Base-by-base conservation (phyloP, 2,797 vertebrate species). In the Silurus lanzhouensis region DNA sequence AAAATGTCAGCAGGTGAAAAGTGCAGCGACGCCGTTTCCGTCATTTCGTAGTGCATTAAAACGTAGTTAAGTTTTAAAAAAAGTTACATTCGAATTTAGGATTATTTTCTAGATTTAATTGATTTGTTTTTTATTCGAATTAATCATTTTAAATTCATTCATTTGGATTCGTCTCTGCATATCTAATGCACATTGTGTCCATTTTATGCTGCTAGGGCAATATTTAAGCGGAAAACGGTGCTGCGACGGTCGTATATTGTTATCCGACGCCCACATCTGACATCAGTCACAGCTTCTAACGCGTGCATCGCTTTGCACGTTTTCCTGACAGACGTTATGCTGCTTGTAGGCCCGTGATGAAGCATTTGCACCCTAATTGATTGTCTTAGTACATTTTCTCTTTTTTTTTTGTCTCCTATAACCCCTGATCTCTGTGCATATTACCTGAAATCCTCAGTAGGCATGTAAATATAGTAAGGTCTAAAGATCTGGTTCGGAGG, bases 381-480 rank as follows among this genome's bases (percentile, higher is more conserved):
- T 75, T 55, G 25, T 60, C 17, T 60, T 60, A 27, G 27, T 77
- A 77, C 17, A 31, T 20, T 77, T 77, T 55, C 75, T 60, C 57
- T 15, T 13, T 13, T 25, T 25, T 44, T 6, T 17, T 1, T 63
- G 9, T 70, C 38, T 67, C 0, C 19, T n/a, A 27, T 77, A 31
- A 81, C 13, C 64, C 44, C 9, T 68, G n/a, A 27, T 14, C 20
- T 0, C 55, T 8, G 13, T 38, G 19, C 7, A 52, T 52, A 55
- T 66, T 27, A 67, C 63, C 63, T 13, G 6, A 15, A 55, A 74
- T 77, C 68, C 63, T 80, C 83, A 14, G 58, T 9, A 57, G 80
- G 72, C 44, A 22, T 75, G 38, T 85, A 74, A 85, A 87, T 66
- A 79, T 82, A 87, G 82, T 70, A 76, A 75, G 55, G 72, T 83